Conservation (phyloP, 1,140 invertebrate species). For the Pseudomyrmex gracilis region DNA sequence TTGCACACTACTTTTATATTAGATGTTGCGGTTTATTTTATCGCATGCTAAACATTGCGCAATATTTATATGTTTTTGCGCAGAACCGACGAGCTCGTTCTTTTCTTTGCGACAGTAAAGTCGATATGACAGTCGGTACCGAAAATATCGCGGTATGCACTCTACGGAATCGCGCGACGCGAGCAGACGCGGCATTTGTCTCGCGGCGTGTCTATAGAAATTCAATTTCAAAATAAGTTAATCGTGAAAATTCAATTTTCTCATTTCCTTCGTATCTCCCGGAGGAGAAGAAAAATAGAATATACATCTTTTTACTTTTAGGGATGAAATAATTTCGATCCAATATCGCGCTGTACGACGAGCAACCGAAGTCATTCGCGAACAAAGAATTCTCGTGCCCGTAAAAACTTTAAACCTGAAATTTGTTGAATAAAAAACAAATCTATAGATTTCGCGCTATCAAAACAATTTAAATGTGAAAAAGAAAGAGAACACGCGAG, state of each 20-base stretch:
- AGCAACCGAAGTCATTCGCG: neutral
- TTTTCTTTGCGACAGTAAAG: conserved; percentile 29
- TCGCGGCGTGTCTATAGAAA: conserved; percentile 4
- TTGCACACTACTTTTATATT: neutral
- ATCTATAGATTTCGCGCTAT: neutral
- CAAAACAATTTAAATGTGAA: neutral
- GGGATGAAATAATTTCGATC: neutral
- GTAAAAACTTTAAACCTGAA: neutral
- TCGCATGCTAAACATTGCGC: neutral
- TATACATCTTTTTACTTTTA: neutral
- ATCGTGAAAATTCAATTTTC: conserved; percentile 20
- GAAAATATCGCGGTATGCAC: conserved; percentile 46
- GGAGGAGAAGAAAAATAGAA: neutral
- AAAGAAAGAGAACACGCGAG: no score
- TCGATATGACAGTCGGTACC: conserved; percentile 31
- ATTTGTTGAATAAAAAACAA: neutral
- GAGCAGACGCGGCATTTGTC: conserved; percentile 9
- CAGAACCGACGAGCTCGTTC: neutral
- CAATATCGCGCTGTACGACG: neutral
- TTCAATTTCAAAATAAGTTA: conserved; percentile 16
- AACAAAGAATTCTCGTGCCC: neutral
- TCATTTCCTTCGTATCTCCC: conserved; percentile 4
- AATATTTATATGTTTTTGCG: conserved; percentile 5
- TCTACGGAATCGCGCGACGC: neutral
- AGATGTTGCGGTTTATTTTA: neutral